phyloP scores from a whole-genome alignment of 2,113 vertebrate species.

The Chlamydotis undulata region DNA sequence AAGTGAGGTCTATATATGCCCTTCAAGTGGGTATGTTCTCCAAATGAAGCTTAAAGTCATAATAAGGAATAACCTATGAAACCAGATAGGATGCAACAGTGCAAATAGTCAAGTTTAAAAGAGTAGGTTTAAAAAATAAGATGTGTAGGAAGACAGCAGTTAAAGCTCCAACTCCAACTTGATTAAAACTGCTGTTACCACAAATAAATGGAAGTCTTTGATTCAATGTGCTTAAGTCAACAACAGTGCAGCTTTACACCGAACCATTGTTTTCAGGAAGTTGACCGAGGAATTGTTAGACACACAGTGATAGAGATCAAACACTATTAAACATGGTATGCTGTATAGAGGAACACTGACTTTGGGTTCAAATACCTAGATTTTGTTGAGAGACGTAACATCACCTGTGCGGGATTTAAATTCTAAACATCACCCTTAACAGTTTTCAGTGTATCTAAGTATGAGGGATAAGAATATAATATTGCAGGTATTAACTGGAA shows the following conservation, averaged over 20 bases:
- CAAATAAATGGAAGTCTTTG: not conserved
- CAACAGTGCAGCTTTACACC: not conserved
- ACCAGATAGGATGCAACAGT: not conserved
- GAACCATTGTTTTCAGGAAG: not conserved
- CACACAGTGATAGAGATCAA: not conserved
- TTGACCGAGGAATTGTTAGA: no score
- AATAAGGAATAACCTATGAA: not conserved
- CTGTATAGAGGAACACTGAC: not conserved
- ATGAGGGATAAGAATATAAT: not conserved
- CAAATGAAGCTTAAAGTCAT: not conserved
- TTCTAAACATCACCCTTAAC: not conserved
- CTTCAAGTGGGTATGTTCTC: not conserved
- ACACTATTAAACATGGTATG: not conserved
- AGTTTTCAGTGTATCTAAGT: not conserved
- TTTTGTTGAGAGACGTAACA: not conserved
- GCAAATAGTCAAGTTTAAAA: not conserved
- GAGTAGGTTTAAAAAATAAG: not conserved
- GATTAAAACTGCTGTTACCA: not conserved
- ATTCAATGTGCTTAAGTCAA: not conserved
- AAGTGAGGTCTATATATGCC: no score
- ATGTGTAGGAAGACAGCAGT: not conserved
- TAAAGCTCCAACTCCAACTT: not conserved
- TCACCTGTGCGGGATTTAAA: not conserved
- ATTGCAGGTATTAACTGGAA: not conserved
- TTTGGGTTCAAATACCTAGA: not conserved